A percentile compares a stretch with the other conserved stretches of the same genome.
These are phyloP conservation scores for Drosophila nikananu DNA, from an alignment of 1,140 invertebrate genomes.

Conservation along the genomic window DNA sequence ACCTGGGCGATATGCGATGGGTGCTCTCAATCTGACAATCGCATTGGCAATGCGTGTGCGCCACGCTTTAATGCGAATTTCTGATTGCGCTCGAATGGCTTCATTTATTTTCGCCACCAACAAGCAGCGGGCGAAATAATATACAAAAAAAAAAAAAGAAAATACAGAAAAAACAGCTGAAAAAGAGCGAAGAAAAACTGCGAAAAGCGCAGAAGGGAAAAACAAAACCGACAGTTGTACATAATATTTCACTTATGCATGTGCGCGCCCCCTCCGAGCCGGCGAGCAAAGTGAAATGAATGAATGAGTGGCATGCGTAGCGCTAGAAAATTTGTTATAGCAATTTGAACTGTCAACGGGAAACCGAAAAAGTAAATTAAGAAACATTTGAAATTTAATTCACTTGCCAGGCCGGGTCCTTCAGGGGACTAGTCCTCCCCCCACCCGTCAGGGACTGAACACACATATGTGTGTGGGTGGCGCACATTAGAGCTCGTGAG, in stretches of 20 bases:
- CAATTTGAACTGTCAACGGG: slow-evolving; percentile 83
- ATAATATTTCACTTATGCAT: slow-evolving; percentile 84
- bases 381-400: slow-evolving; percentile 84
- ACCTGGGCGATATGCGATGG: slow-evolving; percentile 27
- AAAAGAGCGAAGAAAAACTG: slow-evolving; percentile 41
- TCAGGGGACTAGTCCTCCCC: slow-evolving; percentile 14
- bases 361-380: slow-evolving; percentile 84
- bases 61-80: slow-evolving; percentile 76
- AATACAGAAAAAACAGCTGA: slow-evolving; percentile 29
- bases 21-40: slow-evolving; percentile 58
- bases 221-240: slow-evolving; percentile 81
- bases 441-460: slow-evolving; percentile 1
- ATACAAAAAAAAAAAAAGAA: slow-evolving; percentile 10
- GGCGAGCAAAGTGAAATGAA: slow-evolving; percentile 70
- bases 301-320: slow-evolving; percentile 77
- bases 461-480: slow-evolving; percentile 10
- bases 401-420: slow-evolving; percentile 55
- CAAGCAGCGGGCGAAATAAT: slow-evolving; percentile 12
- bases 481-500: slow-evolving; percentile 34
- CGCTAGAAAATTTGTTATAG: slow-evolving; percentile 83
- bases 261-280: slow-evolving; percentile 56
- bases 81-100: slow-evolving; percentile 82
- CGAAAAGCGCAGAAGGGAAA: slow-evolving; percentile 49
- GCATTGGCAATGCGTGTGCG: slow-evolving; percentile 66
- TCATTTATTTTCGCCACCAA: slow-evolving; percentile 73